These are phyloP conservation scores for Linurgus olivaceus DNA, from an alignment of 2,797 vertebrate genomes.

Conservation along the genomic window DNA sequence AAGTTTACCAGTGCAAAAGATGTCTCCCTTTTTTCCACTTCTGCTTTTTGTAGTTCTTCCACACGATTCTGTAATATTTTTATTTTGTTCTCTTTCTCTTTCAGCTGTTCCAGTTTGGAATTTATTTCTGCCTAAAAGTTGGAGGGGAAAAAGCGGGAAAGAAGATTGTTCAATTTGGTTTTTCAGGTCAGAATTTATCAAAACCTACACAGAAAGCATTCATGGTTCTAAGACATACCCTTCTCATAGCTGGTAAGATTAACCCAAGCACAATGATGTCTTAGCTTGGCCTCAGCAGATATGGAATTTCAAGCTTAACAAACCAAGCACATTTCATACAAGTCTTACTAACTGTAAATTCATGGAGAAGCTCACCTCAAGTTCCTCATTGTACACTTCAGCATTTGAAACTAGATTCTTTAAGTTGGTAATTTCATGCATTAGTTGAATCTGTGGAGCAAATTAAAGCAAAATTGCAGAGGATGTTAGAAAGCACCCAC, in stretches of 20 bases:
- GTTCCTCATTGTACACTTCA: constrained; percentile 77
- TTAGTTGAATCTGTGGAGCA: constrained; percentile 81
- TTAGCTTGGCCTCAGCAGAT: neutral
- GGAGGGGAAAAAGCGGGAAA: neutral
- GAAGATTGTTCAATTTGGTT: neutral
- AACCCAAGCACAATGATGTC: neutral
- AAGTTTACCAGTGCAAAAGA: constrained; percentile 60
- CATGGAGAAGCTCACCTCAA: constrained; percentile 80
- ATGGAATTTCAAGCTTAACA: neutral
- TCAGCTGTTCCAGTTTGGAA: constrained; percentile 65
- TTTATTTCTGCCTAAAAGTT: constrained; percentile 69
- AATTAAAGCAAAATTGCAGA: constrained; percentile 70
- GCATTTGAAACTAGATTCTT: constrained; percentile 78
- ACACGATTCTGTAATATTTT: constrained; percentile 32
- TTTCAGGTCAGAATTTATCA: neutral
- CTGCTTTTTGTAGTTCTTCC: constrained; percentile 56
- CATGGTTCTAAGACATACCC: neutral
- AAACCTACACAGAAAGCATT: neutral
- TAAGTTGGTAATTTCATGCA: constrained; percentile 81
- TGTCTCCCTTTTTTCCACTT: constrained; percentile 4
- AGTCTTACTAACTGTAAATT: neutral
- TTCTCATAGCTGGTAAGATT: neutral
- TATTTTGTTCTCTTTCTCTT: constrained; percentile 73
- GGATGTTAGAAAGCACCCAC: constrained; percentile 46
- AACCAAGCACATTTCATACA: neutral